Evolutionary conservation across 2,797 vertebrate genomes (phyloP).

Genomic region (Tragelaphus eurycerus): DNA sequence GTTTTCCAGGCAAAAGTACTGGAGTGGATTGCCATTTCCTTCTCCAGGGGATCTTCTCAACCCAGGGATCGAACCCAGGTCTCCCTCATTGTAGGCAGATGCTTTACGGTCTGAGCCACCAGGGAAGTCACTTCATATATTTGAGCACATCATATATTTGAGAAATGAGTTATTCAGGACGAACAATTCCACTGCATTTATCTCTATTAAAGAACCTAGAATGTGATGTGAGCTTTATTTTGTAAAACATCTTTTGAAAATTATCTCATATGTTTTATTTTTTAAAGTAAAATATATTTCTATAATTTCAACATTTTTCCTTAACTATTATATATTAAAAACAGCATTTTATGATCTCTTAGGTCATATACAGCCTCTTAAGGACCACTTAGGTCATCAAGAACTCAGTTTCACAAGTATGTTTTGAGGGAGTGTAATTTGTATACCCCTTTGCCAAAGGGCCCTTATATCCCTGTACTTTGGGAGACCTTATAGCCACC

Average conservation of each 20-base stretch:
- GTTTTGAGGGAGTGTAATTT: not conserved
- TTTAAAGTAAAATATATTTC: not conserved
- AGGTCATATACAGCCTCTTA: not conserved
- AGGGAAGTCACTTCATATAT: too few relatives aligned
- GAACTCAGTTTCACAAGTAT: not conserved
- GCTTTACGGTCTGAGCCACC: too few relatives aligned
- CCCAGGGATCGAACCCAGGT: too few relatives aligned
- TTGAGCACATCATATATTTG: not conserved
- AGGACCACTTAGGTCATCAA: not conserved
- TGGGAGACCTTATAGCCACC: not conserved
- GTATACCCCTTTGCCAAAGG: not conserved
- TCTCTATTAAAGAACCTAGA: not conserved
- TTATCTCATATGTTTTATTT: not conserved
- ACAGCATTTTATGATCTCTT: not conserved
- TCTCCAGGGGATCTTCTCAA: too few relatives aligned
- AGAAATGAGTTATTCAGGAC: conserved; percentile 5
- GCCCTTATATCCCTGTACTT: not conserved
- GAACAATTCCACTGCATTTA: not conserved
- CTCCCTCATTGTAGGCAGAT: too few relatives aligned
- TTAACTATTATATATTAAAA: not conserved
- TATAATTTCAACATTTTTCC: not conserved
- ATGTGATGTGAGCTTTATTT: conserved; percentile 14
- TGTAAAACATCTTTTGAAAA: conserved; percentile 21
- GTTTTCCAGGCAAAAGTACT: too few relatives aligned
- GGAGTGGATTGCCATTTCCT: too few relatives aligned